phyloP scores from a whole-genome alignment of 2,113 vertebrate species.

The Bubo scandiacus region DNA sequence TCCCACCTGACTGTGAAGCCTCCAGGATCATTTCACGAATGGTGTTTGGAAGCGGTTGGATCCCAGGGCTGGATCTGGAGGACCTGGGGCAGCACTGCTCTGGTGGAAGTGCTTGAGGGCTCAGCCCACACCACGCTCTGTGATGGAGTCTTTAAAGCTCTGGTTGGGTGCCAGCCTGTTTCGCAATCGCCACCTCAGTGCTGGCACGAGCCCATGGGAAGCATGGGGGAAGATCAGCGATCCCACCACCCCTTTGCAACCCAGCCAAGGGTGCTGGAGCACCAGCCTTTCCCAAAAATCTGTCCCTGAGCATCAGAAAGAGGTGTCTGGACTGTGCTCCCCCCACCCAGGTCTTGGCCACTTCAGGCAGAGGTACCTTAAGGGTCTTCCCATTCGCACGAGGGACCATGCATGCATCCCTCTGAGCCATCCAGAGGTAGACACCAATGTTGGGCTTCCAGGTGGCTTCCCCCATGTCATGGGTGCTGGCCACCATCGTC shows the following conservation, averaged over 20 bases:
- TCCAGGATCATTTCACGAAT: rapidly evolving
- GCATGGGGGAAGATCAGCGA: not conserved
- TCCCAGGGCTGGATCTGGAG: not conserved
- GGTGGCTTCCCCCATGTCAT: not conserved
- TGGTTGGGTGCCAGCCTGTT: not conserved
- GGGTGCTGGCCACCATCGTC: not conserved
- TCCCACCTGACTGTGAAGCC: not conserved
- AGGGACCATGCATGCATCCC: rapidly evolving
- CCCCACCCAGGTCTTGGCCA: not conserved
- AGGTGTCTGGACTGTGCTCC: not conserved
- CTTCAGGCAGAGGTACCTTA: not conserved
- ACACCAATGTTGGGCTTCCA: not conserved
- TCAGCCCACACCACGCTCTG: not conserved
- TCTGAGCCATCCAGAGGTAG: not conserved
- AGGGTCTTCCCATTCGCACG: not conserved
- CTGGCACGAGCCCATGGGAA: not conserved
- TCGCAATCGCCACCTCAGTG: rapidly evolving
- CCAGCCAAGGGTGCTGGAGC: not conserved
- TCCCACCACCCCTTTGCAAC: not conserved
- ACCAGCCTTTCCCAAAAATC: not conserved
- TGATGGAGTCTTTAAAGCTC: not conserved
- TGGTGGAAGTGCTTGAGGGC: not conserved
- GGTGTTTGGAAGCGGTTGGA: not conserved
- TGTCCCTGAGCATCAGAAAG: not conserved
- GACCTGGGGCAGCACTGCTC: not conserved